Percentiles rank a stretch among this genome's conserved stretches.
Conservation (phyloP, 2,797 vertebrate genomes). For the Urophycis tenuis region DNA sequence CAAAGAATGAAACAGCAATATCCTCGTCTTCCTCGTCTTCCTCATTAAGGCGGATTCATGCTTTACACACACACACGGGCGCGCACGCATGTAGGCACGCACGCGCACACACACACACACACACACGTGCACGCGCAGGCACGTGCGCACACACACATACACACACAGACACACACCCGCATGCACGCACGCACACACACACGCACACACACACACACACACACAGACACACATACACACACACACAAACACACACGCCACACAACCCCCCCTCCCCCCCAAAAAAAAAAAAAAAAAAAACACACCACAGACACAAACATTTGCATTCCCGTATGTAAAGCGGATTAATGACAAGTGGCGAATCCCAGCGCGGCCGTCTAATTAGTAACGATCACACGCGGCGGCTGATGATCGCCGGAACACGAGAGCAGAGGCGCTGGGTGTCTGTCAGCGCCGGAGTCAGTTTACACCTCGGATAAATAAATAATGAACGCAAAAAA, state of each 20-base stretch:
- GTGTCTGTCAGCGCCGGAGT: conserved; percentile 62
- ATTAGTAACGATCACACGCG: conserved; percentile 66
- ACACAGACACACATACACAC: no score
- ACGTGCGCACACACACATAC: no score
- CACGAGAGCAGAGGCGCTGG: conserved; percentile 64
- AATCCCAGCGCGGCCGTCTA: conserved; percentile 50
- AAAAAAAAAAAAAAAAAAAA: conserved; percentile 18
- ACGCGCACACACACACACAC: no score
- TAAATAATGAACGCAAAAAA: conserved; percentile 70
- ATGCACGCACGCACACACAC: no score
- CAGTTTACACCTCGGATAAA: conserved; percentile 70
- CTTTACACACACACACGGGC: conserved; percentile 55
- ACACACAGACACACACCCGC: no score
- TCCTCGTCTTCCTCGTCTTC: conserved; percentile 24
- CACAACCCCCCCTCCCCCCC: no score
- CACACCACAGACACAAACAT: conserved; percentile 50
- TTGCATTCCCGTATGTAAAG: conserved; percentile 58
- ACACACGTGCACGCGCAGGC: no score
- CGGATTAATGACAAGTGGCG: conserved; percentile 66
- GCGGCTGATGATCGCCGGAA: conserved; percentile 67
- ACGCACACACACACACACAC: no score
- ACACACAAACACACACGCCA: no score
- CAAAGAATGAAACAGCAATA: conserved; percentile 56
- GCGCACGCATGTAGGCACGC: no score
- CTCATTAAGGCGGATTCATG: conserved; percentile 61